phyloP scores from a whole-genome alignment of 2,113 vertebrate genomes.

The Silurus asotus region DNA sequence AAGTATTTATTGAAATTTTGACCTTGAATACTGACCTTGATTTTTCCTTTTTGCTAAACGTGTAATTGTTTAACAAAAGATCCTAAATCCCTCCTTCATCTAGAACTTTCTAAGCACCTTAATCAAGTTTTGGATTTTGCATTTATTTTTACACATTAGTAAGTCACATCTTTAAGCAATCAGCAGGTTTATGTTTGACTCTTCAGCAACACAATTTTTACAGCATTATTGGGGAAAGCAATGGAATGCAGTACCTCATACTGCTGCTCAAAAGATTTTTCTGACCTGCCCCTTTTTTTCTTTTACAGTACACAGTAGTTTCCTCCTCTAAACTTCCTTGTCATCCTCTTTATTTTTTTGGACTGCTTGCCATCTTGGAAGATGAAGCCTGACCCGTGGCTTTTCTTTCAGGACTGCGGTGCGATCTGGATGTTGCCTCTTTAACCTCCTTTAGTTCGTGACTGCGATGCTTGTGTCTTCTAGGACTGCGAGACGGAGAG shows the following conservation, averaged over 20 bases:
- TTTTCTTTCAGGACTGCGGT: constrained; percentile 40
- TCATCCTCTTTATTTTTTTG: not conserved
- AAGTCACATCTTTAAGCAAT: not conserved
- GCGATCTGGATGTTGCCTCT: constrained; percentile 27
- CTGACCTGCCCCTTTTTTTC: not conserved
- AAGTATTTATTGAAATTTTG: not conserved
- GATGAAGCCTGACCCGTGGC: not conserved
- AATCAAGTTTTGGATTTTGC: not conserved
- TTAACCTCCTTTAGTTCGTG: constrained; percentile 27
- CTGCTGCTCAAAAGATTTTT: not conserved
- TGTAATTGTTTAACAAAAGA: not conserved
- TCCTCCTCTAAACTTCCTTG: not conserved
- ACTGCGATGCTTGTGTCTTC: constrained; percentile 30
- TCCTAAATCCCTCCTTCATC: not conserved
- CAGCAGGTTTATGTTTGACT: not conserved
- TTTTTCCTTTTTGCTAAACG: not conserved
- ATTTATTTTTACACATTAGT: not conserved
- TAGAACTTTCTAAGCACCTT: not conserved
- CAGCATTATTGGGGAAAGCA: not conserved
- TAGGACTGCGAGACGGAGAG: constrained; percentile 23
- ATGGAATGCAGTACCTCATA: not conserved
- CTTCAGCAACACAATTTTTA: not conserved
- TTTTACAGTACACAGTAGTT: not conserved
- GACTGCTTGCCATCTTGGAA: constrained; percentile 5
- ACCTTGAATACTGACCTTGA: not conserved